Conservation (phyloP, 2,888 invertebrate species). For the Thysanoteuthis rhombus region DNA sequence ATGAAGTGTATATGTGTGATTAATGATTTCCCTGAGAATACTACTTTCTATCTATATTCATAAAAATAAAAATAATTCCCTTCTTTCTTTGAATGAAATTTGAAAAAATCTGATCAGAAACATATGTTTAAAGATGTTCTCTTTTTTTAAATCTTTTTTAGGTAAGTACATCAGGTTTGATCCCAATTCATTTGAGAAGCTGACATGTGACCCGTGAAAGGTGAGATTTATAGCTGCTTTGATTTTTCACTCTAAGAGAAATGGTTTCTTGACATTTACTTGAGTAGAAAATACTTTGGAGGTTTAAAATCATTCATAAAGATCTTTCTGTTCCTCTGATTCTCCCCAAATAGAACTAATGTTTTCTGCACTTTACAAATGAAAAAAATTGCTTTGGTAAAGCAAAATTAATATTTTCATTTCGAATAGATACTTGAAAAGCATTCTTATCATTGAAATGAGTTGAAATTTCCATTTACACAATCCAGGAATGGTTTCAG, state of each 20-base stretch:
- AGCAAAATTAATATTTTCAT: no score
- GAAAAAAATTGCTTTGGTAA: background rate
- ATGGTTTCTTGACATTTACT: background rate
- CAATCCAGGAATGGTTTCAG: no score
- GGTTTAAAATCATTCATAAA: background rate
- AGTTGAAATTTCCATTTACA: no score
- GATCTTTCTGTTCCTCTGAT: background rate
- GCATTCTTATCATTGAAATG: no score
- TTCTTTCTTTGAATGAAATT: background rate
- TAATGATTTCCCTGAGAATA: no score
- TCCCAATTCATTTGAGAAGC: background rate
- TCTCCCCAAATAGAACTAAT: background rate
- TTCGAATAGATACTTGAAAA: no score
- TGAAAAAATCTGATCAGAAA: background rate
- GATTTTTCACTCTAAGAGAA: background rate
- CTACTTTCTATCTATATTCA: no score
- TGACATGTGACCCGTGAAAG: background rate
- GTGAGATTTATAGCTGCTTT: background rate
- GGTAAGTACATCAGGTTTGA: background rate
- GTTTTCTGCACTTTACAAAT: background rate
- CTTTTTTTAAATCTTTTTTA: background rate
- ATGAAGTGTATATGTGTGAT: no score
- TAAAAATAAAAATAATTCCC: no score
- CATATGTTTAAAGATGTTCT: background rate
- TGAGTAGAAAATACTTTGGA: background rate